Evolutionary conservation across 2,113 vertebrate genomes (phyloP).

Genomic region (Hirundichthys speculiger): DNA sequence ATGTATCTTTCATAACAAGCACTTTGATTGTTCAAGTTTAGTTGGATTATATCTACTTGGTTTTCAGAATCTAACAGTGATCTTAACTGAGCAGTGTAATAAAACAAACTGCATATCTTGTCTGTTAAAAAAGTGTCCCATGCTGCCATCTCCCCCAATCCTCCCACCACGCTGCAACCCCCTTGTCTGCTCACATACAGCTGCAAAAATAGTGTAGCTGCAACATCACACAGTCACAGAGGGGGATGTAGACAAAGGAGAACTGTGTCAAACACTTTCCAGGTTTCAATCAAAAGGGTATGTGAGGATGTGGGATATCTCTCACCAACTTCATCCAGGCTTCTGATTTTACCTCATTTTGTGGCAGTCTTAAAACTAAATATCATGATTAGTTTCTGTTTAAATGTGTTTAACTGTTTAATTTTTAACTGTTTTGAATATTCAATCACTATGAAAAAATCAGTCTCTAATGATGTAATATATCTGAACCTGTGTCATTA

Average conservation of each 20-base stretch:
- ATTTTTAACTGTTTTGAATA: neutral
- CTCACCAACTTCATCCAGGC: neutral
- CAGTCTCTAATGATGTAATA: neutral
- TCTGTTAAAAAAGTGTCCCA: constrained; percentile 49
- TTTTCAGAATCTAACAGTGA: neutral
- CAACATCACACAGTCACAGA: constrained; percentile 55
- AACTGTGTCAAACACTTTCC: constrained; percentile 50
- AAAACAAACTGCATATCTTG: constrained; percentile 42
- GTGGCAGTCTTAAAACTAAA: neutral
- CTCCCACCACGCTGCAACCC: constrained; percentile 45
- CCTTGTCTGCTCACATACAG: constrained; percentile 58
- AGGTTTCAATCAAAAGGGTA: constrained; percentile 39
- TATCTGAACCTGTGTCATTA: neutral
- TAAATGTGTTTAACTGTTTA: neutral
- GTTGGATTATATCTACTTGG: neutral
- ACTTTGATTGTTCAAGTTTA: neutral
- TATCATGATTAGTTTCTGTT: no score
- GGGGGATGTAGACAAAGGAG: constrained; percentile 56
- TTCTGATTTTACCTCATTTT: neutral
- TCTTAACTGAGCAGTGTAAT: constrained; percentile 32
- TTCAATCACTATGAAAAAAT: neutral
- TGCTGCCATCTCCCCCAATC: constrained; percentile 47
- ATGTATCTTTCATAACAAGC: neutral
- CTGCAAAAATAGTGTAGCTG: constrained; percentile 72
- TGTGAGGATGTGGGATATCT: neutral